phyloP scores from a whole-genome alignment of 2,113 vertebrate species.

The Genyomyrus donnyi region DNA sequence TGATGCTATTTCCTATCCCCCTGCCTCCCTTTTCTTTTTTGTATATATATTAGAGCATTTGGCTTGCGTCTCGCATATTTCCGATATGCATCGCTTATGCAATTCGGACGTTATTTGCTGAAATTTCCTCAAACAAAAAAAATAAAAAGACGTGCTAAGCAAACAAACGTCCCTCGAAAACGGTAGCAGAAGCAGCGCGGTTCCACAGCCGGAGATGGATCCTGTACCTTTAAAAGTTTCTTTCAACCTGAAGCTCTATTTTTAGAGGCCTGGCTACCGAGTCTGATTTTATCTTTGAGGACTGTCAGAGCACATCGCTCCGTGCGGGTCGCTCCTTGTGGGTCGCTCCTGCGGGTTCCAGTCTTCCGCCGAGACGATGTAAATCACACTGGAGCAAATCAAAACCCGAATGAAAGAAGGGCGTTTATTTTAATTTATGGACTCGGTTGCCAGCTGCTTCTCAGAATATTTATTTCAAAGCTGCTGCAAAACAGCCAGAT shows the following conservation, averaged over 20 bases:
- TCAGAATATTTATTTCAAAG: not conserved
- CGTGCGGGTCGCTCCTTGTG: not conserved
- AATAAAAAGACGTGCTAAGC: not conserved
- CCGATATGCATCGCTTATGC: conserved; percentile 28
- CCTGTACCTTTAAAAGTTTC: conserved; percentile 20
- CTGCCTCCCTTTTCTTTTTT: not conserved
- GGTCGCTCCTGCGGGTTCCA: not conserved
- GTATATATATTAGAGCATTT: conserved; percentile 2
- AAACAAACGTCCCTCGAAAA: conserved; percentile 6
- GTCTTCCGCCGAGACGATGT: not conserved
- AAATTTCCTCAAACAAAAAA: conserved; percentile 18
- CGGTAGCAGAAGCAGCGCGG: not conserved
- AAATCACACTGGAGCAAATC: not conserved
- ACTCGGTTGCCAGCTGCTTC: not conserved
- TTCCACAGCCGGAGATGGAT: not conserved
- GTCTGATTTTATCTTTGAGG: conserved; percentile 32
- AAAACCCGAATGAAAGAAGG: not conserved
- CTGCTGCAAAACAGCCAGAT: not conserved
- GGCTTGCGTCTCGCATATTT: not conserved
- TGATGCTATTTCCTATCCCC: not conserved
- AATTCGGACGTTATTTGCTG: conserved; percentile 30
- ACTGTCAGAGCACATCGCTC: conserved; percentile 31
- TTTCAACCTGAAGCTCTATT: conserved; percentile 21
- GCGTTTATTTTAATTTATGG: conserved; percentile 6
- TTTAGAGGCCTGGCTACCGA: conserved; percentile 21